phyloP scores from a whole-genome alignment of 2,797 vertebrate species.

The Oryzias sinensis region DNA sequence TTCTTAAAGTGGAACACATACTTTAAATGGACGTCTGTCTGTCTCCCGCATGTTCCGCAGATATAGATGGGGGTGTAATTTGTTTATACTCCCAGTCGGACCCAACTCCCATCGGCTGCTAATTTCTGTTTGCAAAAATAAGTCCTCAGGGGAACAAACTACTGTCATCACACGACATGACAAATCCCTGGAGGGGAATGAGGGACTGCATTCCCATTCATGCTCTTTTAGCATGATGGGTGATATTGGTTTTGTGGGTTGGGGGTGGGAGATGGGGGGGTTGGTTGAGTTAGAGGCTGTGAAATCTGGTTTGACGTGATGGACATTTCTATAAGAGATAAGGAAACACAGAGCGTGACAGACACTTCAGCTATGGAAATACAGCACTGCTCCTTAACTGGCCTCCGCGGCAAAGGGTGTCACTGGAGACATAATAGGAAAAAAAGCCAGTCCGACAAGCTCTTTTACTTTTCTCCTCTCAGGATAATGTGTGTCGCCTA shows the following conservation, averaged over 20 bases:
- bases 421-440: conserved; percentile 18
- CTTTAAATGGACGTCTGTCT: conserved; percentile 11
- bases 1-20: conserved; percentile 10
- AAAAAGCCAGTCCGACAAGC: conserved; percentile 18
- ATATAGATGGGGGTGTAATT: conserved; percentile 33
- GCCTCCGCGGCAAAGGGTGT: conserved; percentile 15
- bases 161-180: conserved; percentile 36
- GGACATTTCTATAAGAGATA: conserved; percentile 61
- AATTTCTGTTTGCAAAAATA: conserved; percentile 56
- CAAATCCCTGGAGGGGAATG: conserved; percentile 31
- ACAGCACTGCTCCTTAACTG: conserved; percentile 25
- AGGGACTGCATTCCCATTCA: conserved; percentile 1
- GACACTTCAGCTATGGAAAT: conserved; percentile 68
- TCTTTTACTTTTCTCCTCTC: conserved; percentile 33
- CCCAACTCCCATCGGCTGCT: conserved; percentile 9
- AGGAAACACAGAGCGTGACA: conserved; percentile 56
- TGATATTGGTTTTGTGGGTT: too few relatives aligned
- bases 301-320: conserved; percentile 42
- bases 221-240: background rate
- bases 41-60: conserved; percentile 16
- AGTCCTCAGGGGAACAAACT: conserved; percentile 20
- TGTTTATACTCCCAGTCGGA: conserved; percentile 43
- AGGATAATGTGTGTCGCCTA: conserved; percentile 18
- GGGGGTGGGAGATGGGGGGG: background rate
- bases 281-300: conserved; percentile 35